These are phyloP conservation scores for Bubo scandiacus DNA, from an alignment of 2,113 vertebrate species.

Conservation along the genomic window DNA sequence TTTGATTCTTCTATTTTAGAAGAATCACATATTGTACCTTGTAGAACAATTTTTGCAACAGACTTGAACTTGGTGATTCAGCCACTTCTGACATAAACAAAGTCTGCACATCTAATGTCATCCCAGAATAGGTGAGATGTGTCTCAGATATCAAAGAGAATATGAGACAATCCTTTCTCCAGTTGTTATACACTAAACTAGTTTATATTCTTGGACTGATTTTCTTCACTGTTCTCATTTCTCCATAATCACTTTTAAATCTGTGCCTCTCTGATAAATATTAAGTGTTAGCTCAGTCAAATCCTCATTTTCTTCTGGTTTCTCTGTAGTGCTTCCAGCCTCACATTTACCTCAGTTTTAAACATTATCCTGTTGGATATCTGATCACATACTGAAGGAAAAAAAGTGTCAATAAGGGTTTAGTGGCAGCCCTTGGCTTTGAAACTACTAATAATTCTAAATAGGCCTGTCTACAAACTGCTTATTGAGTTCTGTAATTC, in stretches of 20 bases:
- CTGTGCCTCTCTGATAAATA: neutral
- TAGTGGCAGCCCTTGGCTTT: neutral
- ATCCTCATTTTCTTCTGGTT: neutral
- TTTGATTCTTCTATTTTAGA: neutral
- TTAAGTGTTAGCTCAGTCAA: neutral
- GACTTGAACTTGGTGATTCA: neutral
- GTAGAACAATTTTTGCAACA: neutral
- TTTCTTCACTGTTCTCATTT: neutral
- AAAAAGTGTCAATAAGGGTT: neutral
- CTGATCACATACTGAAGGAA: rapidly evolving
- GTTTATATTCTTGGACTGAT: neutral
- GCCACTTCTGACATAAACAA: neutral
- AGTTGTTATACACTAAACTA: neutral
- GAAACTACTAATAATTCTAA: neutral
- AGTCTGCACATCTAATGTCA: neutral
- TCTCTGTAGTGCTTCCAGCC: neutral
- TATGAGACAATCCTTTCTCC: neutral
- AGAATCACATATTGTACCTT: neutral
- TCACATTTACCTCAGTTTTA: neutral
- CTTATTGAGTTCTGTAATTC: neutral
- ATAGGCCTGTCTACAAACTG: neutral
- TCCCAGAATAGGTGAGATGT: neutral
- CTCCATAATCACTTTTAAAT: neutral
- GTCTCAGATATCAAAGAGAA: neutral
- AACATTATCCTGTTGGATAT: neutral